phyloP scores from a whole-genome alignment of 2,113 vertebrate species.

The Corydoras sp. region DNA sequence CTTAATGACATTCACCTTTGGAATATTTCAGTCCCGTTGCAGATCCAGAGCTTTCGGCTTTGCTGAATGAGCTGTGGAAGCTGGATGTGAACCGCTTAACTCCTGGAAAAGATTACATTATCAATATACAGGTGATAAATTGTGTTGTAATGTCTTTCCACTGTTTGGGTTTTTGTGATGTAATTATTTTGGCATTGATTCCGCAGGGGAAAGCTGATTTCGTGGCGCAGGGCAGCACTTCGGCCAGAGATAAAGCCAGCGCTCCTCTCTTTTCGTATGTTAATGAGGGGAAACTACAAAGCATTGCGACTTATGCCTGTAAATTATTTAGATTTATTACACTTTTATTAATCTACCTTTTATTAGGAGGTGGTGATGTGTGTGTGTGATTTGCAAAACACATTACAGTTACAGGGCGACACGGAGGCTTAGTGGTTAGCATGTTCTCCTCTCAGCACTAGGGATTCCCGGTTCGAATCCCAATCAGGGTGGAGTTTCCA shows the following conservation, averaged over 20 bases:
- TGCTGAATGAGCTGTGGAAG: conserved; percentile 73
- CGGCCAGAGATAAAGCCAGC: conserved; percentile 62
- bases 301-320: conserved; percentile 69
- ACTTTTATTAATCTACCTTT: too few relatives aligned
- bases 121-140: conserved; percentile 68
- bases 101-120: conserved; percentile 74
- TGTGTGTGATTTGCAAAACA: too few relatives aligned
- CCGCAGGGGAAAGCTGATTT: conserved; percentile 67
- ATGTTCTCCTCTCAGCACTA: too few relatives aligned
- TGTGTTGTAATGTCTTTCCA: background rate
- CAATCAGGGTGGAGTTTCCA: too few relatives aligned
- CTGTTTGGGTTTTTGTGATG: background rate
- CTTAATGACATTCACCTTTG: background rate
- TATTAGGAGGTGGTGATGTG: too few relatives aligned
- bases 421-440: too few relatives aligned
- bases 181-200: background rate
- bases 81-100: conserved; percentile 68
- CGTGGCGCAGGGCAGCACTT: conserved; percentile 59
- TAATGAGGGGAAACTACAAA: conserved; percentile 66
- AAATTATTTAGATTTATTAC: conserved; percentile 32
- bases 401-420: too few relatives aligned
- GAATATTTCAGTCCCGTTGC: conserved; percentile 53
- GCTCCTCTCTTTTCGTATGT: conserved; percentile 65
- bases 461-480: too few relatives aligned
- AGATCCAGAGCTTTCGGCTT: conserved; percentile 68